Conservation (phyloP, 2,797 vertebrate species). For the Todus mexicanus region DNA sequence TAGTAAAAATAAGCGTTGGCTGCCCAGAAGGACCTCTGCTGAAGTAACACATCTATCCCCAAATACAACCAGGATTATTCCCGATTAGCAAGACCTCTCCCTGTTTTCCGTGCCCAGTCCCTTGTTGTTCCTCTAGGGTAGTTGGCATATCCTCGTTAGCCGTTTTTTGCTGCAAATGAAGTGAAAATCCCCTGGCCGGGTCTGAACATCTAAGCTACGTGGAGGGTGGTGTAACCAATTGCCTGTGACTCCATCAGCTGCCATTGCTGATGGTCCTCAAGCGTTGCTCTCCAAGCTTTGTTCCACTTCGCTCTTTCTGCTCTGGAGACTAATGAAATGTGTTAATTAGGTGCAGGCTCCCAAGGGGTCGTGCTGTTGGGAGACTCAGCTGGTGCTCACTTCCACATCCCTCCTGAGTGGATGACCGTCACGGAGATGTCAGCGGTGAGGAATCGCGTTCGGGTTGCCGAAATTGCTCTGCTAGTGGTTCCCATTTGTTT, state of each 20-base stretch:
- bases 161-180: not conserved
- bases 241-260: not conserved
- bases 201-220: not conserved
- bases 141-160: not conserved
- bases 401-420: constrained; percentile 78
- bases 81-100: not conserved
- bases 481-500: not conserved
- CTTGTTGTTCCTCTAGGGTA: not conserved
- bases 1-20: constrained; percentile 4
- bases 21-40: not conserved
- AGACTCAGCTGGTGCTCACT: constrained; percentile 77
- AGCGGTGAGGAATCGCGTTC: constrained; percentile 54
- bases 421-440: constrained; percentile 72
- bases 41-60: not conserved
- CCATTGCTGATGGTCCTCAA: not conserved
- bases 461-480: not conserved
- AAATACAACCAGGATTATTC: not conserved
- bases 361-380: constrained; percentile 76
- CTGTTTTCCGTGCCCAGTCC: not conserved
- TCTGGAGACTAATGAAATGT: not conserved
- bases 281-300: not conserved
- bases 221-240: not conserved
- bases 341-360: constrained; percentile 66
- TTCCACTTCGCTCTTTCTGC: not conserved
- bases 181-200: not conserved